phyloP scores from a whole-genome alignment of 1,140 invertebrate species.

The Cataglyphis hispanica region DNA sequence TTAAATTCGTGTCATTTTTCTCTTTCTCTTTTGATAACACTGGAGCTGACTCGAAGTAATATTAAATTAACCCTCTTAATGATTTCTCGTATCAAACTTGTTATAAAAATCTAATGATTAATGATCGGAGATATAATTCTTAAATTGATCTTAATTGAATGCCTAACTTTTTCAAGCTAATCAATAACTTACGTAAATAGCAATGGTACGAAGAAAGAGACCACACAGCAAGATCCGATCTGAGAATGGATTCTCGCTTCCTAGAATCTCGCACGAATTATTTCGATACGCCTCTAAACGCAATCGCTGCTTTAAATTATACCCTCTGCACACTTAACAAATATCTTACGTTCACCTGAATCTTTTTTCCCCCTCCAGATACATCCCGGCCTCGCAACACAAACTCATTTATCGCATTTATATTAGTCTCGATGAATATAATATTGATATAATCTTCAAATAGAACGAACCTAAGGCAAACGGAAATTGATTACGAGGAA shows the following conservation, averaged over 20 bases:
- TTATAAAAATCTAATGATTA: slow-evolving; percentile 1
- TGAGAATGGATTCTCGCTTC: slow-evolving; percentile 11
- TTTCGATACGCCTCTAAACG: slow-evolving; percentile 44
- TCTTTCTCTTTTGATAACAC: not conserved
- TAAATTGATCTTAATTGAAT: not conserved
- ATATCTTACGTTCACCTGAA: slow-evolving; percentile 44
- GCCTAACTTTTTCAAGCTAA: not conserved
- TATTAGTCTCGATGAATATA: not conserved
- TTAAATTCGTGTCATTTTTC: not conserved
- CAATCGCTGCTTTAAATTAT: slow-evolving; percentile 45
- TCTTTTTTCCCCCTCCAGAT: slow-evolving; percentile 13
- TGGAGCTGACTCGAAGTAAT: not conserved
- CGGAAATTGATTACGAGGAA: slow-evolving; percentile 32
- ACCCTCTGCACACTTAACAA: slow-evolving; percentile 19
- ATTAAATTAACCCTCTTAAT: not conserved
- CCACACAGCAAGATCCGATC: not conserved
- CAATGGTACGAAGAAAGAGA: not conserved
- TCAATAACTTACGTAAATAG: not conserved
- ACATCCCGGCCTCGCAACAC: not conserved
- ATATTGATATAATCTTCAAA: slow-evolving; percentile 26
- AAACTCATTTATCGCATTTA: slow-evolving; percentile 63
- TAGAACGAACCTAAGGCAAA: not conserved
- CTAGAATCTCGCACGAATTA: slow-evolving; percentile 20
- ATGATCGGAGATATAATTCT: not conserved
- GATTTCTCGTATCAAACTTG: not conserved